Percentiles rank a stretch among this genome's conserved stretches.
These are phyloP conservation scores for Leistus spinibarbis DNA, from an alignment of 2,888 invertebrate genomes.

Conservation along the genomic window DNA sequence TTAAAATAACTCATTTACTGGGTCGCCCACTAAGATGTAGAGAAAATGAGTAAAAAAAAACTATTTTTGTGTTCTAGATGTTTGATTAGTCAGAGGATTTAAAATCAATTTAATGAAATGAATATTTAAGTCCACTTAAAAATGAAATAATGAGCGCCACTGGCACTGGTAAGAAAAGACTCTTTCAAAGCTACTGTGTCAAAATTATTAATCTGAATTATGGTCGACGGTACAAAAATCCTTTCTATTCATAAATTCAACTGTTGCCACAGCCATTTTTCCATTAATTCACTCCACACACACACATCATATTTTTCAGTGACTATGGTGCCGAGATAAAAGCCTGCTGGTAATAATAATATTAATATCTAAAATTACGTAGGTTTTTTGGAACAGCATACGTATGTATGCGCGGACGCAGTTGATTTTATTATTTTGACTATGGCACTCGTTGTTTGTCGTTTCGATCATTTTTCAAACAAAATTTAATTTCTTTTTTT, in stretches of 20 bases:
- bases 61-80: too few relatives aligned
- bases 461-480: slow-evolving; percentile 12
- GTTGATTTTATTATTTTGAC: not conserved
- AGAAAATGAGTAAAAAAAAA: too few relatives aligned
- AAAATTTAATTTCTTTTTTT: not conserved
- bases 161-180: not conserved
- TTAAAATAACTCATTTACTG: too few relatives aligned
- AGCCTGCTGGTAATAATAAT: slow-evolving; percentile 35
- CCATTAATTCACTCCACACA: slow-evolving; percentile 15
- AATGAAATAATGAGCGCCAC: not conserved
- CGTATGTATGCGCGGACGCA: not conserved
- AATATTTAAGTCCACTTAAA: not conserved
- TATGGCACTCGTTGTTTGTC: not conserved
- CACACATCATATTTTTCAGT: slow-evolving; percentile 33
- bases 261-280: slow-evolving; percentile 27
- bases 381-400: slow-evolving; percentile 29
- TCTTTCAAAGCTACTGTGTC: slow-evolving; percentile 1
- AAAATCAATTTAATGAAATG: not conserved
- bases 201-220: slow-evolving; percentile 35
- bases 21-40: too few relatives aligned
- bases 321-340: slow-evolving; percentile 13
- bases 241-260: slow-evolving; percentile 33
- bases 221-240: slow-evolving; percentile 16
- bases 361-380: slow-evolving; percentile 39
- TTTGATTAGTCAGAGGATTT: too few relatives aligned